Base-by-base conservation (phyloP, 2,888 invertebrate genomes). In the Lymantria monacha region DNA sequence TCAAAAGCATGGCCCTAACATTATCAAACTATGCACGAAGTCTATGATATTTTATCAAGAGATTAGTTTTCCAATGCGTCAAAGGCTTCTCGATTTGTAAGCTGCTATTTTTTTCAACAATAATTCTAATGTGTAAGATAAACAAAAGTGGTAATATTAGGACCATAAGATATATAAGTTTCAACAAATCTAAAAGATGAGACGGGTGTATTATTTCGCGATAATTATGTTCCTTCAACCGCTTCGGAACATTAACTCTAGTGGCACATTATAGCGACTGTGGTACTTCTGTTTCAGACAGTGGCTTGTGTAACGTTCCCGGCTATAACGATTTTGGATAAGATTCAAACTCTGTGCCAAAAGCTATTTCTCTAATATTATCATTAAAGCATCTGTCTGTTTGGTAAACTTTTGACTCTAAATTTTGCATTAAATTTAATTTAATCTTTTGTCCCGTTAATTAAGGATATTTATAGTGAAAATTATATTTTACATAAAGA, bases 231-330 rank as follows among this genome's bases (percentile, higher is more conserved):
- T 51, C 59, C 45, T 48, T 52, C 33, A 51, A 43, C 42, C 45
- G 50, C 63, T 64, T 59, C 50, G 50, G 53, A 41, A 55, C 61
- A 70, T 76, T 69, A 73, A 66, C 70, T 63, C 56, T 48, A 53
- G 54, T 46, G 47, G 52, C 55, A 57, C 57, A 57, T 63, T 63
- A 59, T 49, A 30, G 44, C 44, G 44, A 48, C 49, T 48, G 59
- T 47, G 53, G 59, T 47, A 53, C 46, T 53, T 43, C 49, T 64
- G 65, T 63, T 66, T 69, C 42, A 65, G 59, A 66, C 65, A 66
- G 57, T 48, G 33, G 59, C 64, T 66, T 70, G 70, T 69, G 74
- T 75, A 72, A 70, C 62, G 54, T 61, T 61, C 53, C 46, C 33
- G 15, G 46, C 48, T 41, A 45, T 59, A 66, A 59, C 59, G 44